Conservation (phyloP, 2,888 invertebrate species). For the Drosophila suboccidentalis region DNA sequence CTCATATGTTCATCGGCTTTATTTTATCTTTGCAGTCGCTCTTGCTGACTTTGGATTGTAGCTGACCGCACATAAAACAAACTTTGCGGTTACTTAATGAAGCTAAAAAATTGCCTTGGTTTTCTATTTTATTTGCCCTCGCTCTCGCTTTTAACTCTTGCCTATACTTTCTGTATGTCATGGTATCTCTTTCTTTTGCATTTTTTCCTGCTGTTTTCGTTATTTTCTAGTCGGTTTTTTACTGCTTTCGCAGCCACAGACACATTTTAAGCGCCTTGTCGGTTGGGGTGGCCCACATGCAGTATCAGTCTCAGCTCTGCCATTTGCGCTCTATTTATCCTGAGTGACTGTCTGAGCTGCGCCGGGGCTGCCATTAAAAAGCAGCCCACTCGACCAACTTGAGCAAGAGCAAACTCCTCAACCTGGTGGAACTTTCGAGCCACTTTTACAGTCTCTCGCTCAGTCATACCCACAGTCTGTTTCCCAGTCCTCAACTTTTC, state of each 20-base stretch:
- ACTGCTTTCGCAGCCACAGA: constrained; percentile 43
- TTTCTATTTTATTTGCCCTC: constrained; percentile 71
- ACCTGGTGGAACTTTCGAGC: constrained; percentile 46
- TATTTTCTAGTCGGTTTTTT: constrained; percentile 21
- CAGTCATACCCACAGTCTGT: constrained; percentile 46
- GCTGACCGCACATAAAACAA: constrained; percentile 72
- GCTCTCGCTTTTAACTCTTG: constrained; percentile 24
- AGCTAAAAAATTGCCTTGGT: constrained; percentile 76
- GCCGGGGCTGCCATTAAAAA: constrained; percentile 50
- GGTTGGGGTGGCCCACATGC: constrained; percentile 33
- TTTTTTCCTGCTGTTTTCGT: constrained; percentile 39
- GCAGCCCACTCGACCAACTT: constrained; percentile 37
- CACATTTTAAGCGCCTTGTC: constrained; percentile 59
- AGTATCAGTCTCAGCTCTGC: constrained; percentile 29
- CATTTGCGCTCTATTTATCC: constrained; percentile 60
- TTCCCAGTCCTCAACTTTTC: constrained; percentile 13
- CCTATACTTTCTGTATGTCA: constrained; percentile 11
- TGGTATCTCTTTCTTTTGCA: constrained; percentile 46
- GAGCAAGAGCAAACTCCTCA: constrained; percentile 32
- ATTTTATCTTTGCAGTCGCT: constrained; percentile 34
- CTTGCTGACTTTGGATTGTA: constrained; percentile 39
- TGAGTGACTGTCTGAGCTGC: constrained; percentile 66
- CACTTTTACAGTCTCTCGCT: constrained; percentile 63
- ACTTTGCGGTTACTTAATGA: constrained; percentile 79
- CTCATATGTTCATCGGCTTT: constrained; percentile 58